A percentile compares a stretch with the other conserved stretches of the same genome.
Conservation (phyloP, 1,140 invertebrate species). For the Phymastichus coffea region DNA sequence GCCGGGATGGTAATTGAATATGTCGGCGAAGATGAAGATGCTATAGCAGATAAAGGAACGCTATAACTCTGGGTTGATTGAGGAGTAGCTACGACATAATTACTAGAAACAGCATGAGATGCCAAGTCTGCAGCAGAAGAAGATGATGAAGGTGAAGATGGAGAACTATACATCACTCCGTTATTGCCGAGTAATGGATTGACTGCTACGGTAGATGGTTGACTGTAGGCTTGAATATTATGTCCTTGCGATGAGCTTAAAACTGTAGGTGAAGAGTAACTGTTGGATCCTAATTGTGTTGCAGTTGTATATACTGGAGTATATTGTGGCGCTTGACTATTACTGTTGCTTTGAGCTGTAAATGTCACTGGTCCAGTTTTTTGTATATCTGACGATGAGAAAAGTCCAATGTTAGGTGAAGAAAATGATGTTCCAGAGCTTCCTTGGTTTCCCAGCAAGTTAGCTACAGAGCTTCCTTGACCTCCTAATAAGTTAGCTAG, state of each 20-base stretch:
- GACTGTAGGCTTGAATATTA: slow-evolving; percentile 23
- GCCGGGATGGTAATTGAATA: slow-evolving; percentile 23
- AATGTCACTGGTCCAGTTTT: slow-evolving; percentile 53
- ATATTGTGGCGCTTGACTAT: slow-evolving; percentile 1
- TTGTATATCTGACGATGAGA: slow-evolving; percentile 27
- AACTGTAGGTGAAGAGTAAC: slow-evolving; percentile 31
- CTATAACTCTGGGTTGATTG: slow-evolving; percentile 29
- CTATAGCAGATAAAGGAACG: slow-evolving; percentile 6
- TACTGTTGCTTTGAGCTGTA: slow-evolving; percentile 13
- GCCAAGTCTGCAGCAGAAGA: slow-evolving; percentile 23
- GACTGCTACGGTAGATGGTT: slow-evolving; percentile 21
- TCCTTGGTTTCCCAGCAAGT: background rate
- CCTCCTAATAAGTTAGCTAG: slow-evolving; percentile 25
- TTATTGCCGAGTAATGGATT: slow-evolving; percentile 27
- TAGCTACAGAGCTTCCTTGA: too few relatives aligned
- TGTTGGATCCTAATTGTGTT: slow-evolving; percentile 11
- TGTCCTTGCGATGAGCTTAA: slow-evolving; percentile 27
- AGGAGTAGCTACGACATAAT: slow-evolving; percentile 36
- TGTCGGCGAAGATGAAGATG: slow-evolving; percentile 14
- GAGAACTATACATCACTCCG: background rate
- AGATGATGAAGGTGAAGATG: slow-evolving; percentile 14
- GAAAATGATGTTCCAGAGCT: slow-evolving; percentile 23
- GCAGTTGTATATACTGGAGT: slow-evolving; percentile 32
- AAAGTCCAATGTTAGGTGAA: slow-evolving; percentile 26
- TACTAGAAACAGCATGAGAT: slow-evolving; percentile 37